phyloP scores from a whole-genome alignment of 2,113 vertebrate species.

The Pampusana beccarii region DNA sequence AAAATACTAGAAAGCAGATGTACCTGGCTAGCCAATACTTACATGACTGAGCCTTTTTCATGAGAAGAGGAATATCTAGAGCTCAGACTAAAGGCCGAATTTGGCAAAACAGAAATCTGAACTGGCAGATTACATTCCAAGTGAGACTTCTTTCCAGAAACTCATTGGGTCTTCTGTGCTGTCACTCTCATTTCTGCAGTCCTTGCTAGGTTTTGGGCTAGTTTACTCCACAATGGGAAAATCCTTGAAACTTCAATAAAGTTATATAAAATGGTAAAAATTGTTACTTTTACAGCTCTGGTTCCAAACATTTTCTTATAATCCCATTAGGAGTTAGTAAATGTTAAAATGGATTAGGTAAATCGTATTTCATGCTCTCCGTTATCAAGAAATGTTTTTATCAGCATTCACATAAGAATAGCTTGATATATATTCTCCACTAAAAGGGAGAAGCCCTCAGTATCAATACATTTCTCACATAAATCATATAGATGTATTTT shows the following conservation, averaged over 20 bases:
- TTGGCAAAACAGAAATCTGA: not conserved
- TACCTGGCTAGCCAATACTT: not conserved
- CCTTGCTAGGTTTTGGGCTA: not conserved
- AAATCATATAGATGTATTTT: not conserved
- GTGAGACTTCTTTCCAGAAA: not conserved
- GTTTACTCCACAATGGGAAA: not conserved
- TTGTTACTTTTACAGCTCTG: not conserved
- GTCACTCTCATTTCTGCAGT: not conserved
- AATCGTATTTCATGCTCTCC: not conserved
- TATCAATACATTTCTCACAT: not conserved
- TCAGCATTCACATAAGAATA: not conserved
- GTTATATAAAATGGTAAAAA: not conserved
- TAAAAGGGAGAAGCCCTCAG: not conserved
- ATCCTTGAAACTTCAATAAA: not conserved
- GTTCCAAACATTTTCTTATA: not conserved
- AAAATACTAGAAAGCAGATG: not conserved
- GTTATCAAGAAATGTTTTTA: not conserved
- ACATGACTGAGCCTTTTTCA: not conserved
- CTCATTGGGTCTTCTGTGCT: not conserved
- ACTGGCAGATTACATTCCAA: not conserved
- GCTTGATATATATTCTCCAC: not conserved
- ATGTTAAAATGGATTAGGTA: not conserved
- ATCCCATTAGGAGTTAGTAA: not conserved
- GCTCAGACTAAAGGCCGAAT: not conserved
- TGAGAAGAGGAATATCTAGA: not conserved